phyloP scores from a whole-genome alignment of 2,888 invertebrate species.

The Copidosoma aretas region DNA sequence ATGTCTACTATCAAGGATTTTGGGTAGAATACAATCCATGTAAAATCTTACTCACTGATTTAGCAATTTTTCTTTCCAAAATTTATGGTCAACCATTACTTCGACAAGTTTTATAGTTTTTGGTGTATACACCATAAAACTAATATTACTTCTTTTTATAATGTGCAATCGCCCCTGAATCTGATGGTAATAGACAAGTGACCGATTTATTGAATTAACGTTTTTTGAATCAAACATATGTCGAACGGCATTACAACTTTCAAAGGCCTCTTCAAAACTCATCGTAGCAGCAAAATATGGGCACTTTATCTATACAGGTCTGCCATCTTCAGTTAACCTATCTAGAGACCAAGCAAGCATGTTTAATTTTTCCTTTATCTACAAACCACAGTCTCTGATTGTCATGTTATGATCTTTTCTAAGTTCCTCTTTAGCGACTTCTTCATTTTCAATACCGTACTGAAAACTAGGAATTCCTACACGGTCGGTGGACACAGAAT shows the following conservation, averaged over 20 bases:
- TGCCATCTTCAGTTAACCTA: slow-evolving; percentile 39
- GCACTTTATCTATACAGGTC: slow-evolving; percentile 42
- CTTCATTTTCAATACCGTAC: slow-evolving; percentile 39
- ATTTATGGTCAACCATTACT: slow-evolving; percentile 42
- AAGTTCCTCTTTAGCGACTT: slow-evolving; percentile 22
- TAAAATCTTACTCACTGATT: slow-evolving; percentile 39
- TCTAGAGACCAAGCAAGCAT: slow-evolving; percentile 40
- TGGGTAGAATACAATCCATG: slow-evolving; percentile 43
- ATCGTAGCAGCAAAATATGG: neutral
- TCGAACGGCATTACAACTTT: neutral
- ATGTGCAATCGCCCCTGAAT: slow-evolving; percentile 45
- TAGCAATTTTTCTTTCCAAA: slow-evolving; percentile 43
- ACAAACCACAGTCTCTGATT: slow-evolving; percentile 34
- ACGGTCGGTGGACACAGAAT: slow-evolving; percentile 29
- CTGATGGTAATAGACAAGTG: slow-evolving; percentile 42
- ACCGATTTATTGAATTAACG: slow-evolving; percentile 29
- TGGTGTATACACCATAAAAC: slow-evolving; percentile 44
- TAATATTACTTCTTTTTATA: slow-evolving; percentile 35
- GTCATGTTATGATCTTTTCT: slow-evolving; percentile 1
- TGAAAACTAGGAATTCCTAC: slow-evolving; percentile 6
- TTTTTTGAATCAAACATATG: neutral
- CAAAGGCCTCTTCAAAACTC: slow-evolving; percentile 25
- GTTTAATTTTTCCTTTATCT: slow-evolving; percentile 29
- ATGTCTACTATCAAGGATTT: slow-evolving; percentile 44
- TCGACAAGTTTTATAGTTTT: slow-evolving; percentile 33